These are phyloP conservation scores for Epinephelus malabaricus DNA, from an alignment of 2,797 vertebrate species.

Conservation along the genomic window DNA sequence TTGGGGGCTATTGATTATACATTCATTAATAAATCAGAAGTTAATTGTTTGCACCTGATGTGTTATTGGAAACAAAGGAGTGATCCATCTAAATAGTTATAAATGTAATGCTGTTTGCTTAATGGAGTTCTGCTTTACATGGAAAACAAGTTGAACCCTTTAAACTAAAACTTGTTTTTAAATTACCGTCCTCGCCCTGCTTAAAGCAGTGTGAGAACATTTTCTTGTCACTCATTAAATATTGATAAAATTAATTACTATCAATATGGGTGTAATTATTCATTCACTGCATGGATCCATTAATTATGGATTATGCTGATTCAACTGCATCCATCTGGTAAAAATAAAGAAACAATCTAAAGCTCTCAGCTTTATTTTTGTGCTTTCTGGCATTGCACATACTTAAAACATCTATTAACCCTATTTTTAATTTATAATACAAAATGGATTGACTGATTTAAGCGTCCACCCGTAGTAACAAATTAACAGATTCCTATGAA, in stretches of 20 bases:
- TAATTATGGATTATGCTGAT: constrained; percentile 70
- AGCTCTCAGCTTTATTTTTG: neutral
- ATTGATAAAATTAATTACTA: constrained; percentile 69
- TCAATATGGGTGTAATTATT: constrained; percentile 62
- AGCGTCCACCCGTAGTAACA: too few species aligned
- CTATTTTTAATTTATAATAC: neutral
- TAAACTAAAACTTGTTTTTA: constrained; percentile 45
- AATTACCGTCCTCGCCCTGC: constrained; percentile 23
- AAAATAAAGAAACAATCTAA: constrained; percentile 49
- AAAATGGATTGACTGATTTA: too few species aligned
- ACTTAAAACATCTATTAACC: neutral
- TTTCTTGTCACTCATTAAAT: constrained; percentile 62
- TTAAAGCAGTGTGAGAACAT: constrained; percentile 26
- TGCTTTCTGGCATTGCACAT: neutral
- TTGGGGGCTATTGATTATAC: constrained; percentile 45
- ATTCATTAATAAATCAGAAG: constrained; percentile 53
- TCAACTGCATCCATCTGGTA: constrained; percentile 57
- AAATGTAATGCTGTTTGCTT: constrained; percentile 28
- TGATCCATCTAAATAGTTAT: constrained; percentile 50
- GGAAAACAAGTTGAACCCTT: constrained; percentile 28
- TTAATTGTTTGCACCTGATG: constrained; percentile 48
- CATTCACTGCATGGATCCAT: constrained; percentile 57
- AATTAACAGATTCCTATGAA: neutral
- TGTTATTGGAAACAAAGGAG: constrained; percentile 36
- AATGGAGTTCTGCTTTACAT: constrained; percentile 20